Evolutionary conservation across 37 sponge, comb jelly and placozoan genomes (phyloP), one percentile per base, ranked within the genome.

Genomic region (Ianthella basta): DNA sequence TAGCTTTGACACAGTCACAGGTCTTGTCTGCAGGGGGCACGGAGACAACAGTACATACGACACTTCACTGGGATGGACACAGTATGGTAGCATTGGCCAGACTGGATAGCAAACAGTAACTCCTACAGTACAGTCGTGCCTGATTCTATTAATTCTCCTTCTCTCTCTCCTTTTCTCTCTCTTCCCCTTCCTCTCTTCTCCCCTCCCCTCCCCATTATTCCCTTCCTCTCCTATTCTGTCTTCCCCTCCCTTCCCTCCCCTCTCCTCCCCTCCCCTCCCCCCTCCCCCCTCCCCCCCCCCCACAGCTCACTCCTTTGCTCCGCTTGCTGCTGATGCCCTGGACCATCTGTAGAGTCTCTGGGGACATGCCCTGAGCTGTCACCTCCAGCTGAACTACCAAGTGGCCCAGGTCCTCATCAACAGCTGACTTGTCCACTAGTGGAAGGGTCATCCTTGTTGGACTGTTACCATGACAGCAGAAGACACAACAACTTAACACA

Each of bases 331-430:
- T 75, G 44, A 75, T 36, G 37, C 54, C n/a, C 25, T 75, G 44
- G 20, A 75, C 78, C 78, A 75, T 41, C 54, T 75, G 44, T 53
- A 75, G 21, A n/a, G 44, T 36, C 53, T 75, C 78, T 39, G 78
- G 54, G 4, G 78, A 75, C 54, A 75, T 53, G 38, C n/a, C 44
- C 54, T 41, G 38, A 16, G 54, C 10, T 41, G 53, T 75, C 37
- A 75, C 37, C 54, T 75, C 78, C 21, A 75, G 1, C 1, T n/a
- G n/a, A 21, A 75, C 78, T 53, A 75, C 78, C 78, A 75, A 41
- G 40, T 36, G 37, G 25, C 78, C 78, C 6, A 75, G 54, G 40
- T 75, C 53, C 54, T 75, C 50, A 1, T 41, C 78, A 18, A 69
- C 35, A 2, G 78, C n/a, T 14, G 78, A 75, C 16, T 18, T 19